Conservation (phyloP, 2,797 vertebrate genomes). For the Oreortyx pictus region DNA sequence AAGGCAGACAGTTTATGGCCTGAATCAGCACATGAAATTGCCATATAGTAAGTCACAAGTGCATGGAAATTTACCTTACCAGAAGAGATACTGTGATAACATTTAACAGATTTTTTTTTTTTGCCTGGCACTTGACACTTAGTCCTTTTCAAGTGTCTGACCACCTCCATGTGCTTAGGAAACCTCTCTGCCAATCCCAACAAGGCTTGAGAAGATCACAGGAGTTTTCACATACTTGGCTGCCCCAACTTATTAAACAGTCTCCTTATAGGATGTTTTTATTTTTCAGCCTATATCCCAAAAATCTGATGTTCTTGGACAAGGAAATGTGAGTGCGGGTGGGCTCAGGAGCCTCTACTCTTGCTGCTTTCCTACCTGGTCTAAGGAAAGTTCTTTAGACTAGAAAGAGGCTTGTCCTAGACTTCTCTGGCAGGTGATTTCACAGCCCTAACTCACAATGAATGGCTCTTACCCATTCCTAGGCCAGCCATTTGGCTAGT, state of each 20-base stretch:
- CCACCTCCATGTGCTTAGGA: conserved; percentile 64
- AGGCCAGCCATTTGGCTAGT: neutral
- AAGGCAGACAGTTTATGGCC: neutral
- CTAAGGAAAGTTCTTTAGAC: conserved; percentile 23
- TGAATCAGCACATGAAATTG: neutral
- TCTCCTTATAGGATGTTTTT: conserved; percentile 78
- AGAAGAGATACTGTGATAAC: conserved; percentile 50
- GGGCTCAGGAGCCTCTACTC: conserved; percentile 53
- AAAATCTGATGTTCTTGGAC: conserved; percentile 78
- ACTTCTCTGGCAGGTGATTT: conserved; percentile 14
- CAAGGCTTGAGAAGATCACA: conserved; percentile 70
- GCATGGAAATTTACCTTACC: conserved; percentile 40
- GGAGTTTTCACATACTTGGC: conserved; percentile 72
- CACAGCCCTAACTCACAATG: neutral
- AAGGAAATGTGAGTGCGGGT: conserved; percentile 69
- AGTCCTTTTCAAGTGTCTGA: conserved; percentile 62
- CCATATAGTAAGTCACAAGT: conserved; percentile 8
- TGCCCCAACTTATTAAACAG: conserved; percentile 66
- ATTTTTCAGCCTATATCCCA: conserved; percentile 75
- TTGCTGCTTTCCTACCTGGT: conserved; percentile 41
- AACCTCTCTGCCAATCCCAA: conserved; percentile 70
- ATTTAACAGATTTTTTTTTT: conserved; percentile 48
- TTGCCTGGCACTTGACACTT: conserved; percentile 35
- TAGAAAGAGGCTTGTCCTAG: conserved; percentile 10
- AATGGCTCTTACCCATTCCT: neutral